Base-by-base conservation (phyloP, 2,113 vertebrate species). In the Seriola dumerili region DNA sequence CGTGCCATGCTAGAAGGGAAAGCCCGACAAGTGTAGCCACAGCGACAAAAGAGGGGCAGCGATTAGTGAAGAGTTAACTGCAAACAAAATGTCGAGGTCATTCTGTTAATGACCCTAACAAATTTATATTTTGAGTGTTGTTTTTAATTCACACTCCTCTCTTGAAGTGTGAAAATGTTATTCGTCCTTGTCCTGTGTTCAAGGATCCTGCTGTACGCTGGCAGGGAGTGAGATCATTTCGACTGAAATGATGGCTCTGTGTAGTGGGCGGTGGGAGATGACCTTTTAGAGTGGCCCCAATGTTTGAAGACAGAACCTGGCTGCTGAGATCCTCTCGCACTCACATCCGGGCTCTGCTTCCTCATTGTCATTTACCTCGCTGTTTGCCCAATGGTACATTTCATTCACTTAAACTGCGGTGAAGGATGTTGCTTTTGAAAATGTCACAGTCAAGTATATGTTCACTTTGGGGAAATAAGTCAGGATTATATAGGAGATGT, bases 271-370 rank as follows among this genome's bases (percentile, higher is more conserved):
- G 29, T 29, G 29, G 29, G 55, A 55, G 19, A 72, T 87, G 88
- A 91, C 86, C 88, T 90, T 90, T 83, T n/a, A 59, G 62, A 78
- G 23, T 72, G 67, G 65, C 77, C 59, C 59, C 72, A 34, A 12
- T 52, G 79, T 87, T 82, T 87, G 64, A 81, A 72, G 78, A 89
- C 57, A 74, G 61, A 69, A 23, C 32, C 17, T 12, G 50, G 54
- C 59, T 36, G 72, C 59, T 68, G 74, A 90, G 78, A 88, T 88
- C 44, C 50, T 78, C 77, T 83, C 84, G 73, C 80, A 72, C 76
- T 87, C 70, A 88, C 76, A 71, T 58, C 80, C 68, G 61, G 8
- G 42, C 80, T 78, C 34, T 4, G 42, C 63, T 80, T 72, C 52
- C 72, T 36, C 77, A 54, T 21, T 69, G 70, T 81, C 77, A 73